These are phyloP conservation scores for Portevinia maculata DNA, from an alignment of 2,888 invertebrate species.

Conservation along the genomic window DNA sequence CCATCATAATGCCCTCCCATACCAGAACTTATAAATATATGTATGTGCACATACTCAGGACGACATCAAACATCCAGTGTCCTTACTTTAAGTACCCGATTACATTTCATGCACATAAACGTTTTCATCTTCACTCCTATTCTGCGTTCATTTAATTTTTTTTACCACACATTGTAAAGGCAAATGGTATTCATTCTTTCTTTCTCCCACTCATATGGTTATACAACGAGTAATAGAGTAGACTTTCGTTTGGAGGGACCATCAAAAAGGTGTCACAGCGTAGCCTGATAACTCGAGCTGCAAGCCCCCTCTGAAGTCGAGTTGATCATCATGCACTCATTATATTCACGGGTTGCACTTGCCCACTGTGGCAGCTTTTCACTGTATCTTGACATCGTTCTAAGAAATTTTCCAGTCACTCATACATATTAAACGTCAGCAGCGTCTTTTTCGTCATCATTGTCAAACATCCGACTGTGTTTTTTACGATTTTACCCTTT, in stretches of 20 bases:
- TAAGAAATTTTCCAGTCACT: slow-evolving; percentile 51
- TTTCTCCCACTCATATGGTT: slow-evolving; percentile 42
- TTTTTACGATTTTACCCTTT: slow-evolving; percentile 12
- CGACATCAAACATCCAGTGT: slow-evolving; percentile 60
- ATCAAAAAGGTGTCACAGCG: slow-evolving; percentile 46
- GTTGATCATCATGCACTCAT: slow-evolving; percentile 47
- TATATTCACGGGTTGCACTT: slow-evolving; percentile 11
- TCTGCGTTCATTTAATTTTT: slow-evolving; percentile 4
- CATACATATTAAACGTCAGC: slow-evolving; percentile 37
- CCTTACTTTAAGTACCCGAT: slow-evolving; percentile 52
- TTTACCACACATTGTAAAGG: slow-evolving; percentile 27
- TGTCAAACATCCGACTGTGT: not conserved
- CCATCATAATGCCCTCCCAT: slow-evolving; percentile 56
- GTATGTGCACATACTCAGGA: slow-evolving; percentile 18
- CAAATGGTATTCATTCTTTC: slow-evolving; percentile 30
- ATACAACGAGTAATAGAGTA: slow-evolving; percentile 53
- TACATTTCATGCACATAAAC: slow-evolving; percentile 71
- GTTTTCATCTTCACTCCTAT: slow-evolving; percentile 55
- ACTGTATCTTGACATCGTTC: slow-evolving; percentile 69
- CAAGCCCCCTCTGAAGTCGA: slow-evolving; percentile 10
- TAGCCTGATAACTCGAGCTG: slow-evolving; percentile 39
- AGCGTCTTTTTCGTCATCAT: not conserved
- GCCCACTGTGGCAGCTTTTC: slow-evolving; percentile 52
- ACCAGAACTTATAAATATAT: slow-evolving; percentile 10
- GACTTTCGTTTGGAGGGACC: slow-evolving; percentile 50